phyloP scores from a whole-genome alignment of 2,888 invertebrate species.

The Apantesis nais region DNA sequence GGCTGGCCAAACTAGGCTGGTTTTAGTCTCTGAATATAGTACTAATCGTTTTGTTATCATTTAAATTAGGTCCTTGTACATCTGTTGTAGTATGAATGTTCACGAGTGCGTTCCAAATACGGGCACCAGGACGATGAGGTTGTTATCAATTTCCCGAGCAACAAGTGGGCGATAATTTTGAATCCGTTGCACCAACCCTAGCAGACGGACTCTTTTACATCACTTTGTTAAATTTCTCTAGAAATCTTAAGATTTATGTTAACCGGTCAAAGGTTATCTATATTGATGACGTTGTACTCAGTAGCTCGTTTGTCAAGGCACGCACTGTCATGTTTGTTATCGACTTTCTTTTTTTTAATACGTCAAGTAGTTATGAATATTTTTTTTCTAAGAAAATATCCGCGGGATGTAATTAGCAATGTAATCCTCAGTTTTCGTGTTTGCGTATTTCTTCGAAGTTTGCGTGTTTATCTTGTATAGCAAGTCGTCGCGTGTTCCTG shows the following conservation, averaged over 20 bases:
- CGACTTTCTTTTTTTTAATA: slow-evolving; percentile 43
- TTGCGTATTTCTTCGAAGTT: slow-evolving; percentile 74
- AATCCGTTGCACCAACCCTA: slow-evolving; percentile 71
- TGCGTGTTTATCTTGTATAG: slow-evolving; percentile 74
- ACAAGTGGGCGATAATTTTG: slow-evolving; percentile 85
- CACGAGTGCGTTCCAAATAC: slow-evolving; percentile 76
- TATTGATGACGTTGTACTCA: slow-evolving; percentile 49
- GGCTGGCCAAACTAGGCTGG: slow-evolving; percentile 21
- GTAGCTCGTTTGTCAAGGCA: slow-evolving; percentile 53
- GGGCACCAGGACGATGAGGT: slow-evolving; percentile 64
- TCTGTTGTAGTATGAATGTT: slow-evolving; percentile 55
- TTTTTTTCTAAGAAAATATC: slow-evolving; percentile 62
- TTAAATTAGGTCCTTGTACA: not conserved
- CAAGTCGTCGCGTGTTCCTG: slow-evolving; percentile 72
- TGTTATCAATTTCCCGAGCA: slow-evolving; percentile 83
- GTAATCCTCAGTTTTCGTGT: slow-evolving; percentile 72
- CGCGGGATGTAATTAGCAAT: slow-evolving; percentile 61
- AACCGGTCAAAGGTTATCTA: slow-evolving; percentile 53
- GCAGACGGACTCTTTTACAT: slow-evolving; percentile 61
- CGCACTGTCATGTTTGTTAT: slow-evolving; percentile 56
- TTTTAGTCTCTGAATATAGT: not conserved
- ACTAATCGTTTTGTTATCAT: not conserved
- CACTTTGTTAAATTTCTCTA: slow-evolving; percentile 49
- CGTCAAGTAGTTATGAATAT: slow-evolving; percentile 52
- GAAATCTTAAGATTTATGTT: slow-evolving; percentile 53